Evolutionary conservation across 2,888 invertebrate genomes (phyloP).

Genomic region (Noctua comes): DNA sequence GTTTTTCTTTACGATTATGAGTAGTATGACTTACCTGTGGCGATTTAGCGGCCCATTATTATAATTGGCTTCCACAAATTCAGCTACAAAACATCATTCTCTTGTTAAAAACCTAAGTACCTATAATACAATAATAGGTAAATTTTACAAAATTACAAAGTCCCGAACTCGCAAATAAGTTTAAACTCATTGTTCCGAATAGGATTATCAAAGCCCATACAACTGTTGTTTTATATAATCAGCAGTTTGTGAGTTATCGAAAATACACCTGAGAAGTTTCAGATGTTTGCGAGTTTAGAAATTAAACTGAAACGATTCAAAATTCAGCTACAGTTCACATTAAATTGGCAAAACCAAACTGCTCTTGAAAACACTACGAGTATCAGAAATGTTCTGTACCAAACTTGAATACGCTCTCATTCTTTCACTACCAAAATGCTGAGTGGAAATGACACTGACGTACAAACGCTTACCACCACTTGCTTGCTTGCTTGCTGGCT

Average conservation of each 20-base stretch:
- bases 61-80: neutral
- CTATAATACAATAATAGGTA: conserved; percentile 5
- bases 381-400: neutral
- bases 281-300: conserved; percentile 23
- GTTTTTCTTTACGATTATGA: conserved; percentile 12
- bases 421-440: neutral
- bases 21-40: neutral
- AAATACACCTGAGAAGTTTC: conserved; percentile 36
- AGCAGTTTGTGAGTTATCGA: conserved; percentile 41
- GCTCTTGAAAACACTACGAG: conserved; percentile 1
- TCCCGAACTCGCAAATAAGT: conserved; percentile 37
- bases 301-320: conserved; percentile 35
- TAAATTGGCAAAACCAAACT: conserved; percentile 1
- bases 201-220: conserved; percentile 27
- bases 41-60: too few relatives aligned
- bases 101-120: conserved; percentile 7
- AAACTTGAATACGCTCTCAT: neutral
- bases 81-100: neutral
- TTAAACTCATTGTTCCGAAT: conserved; percentile 35
- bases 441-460: too few relatives aligned
- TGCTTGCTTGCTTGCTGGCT: too few relatives aligned
- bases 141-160: conserved; percentile 20
- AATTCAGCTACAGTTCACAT: conserved; percentile 15
- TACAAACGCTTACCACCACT: too few relatives aligned
- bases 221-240: conserved; percentile 21